phyloP scores from a whole-genome alignment of 1,140 invertebrate species.

The Drosophila micromelanica region DNA sequence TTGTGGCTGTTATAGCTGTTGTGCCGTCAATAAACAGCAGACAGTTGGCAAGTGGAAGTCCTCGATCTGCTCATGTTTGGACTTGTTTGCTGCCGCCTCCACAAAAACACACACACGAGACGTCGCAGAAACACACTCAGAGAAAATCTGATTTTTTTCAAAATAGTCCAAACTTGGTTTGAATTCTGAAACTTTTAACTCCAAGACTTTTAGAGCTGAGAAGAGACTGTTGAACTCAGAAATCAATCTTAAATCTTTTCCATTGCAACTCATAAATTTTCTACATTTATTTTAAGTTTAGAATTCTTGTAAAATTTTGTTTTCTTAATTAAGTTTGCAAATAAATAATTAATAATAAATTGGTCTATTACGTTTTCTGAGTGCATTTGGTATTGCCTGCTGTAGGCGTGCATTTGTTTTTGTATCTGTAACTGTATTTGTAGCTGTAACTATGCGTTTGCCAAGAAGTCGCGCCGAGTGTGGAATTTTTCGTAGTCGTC shows the following conservation, averaged over 20 bases:
- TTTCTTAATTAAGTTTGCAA: no score
- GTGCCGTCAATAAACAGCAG: conserved; percentile 70
- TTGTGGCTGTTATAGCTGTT: conserved; percentile 21
- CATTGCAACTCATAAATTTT: no score
- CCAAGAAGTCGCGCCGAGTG: conserved; percentile 41
- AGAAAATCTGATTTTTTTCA: neutral
- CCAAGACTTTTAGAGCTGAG: no score
- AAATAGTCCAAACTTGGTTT: no score
- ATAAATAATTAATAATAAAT: no score
- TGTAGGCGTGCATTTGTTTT: neutral
- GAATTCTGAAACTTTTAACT: no score
- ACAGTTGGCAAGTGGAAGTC: conserved; percentile 75
- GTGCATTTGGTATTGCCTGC: neutral
- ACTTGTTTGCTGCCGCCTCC: conserved; percentile 34
- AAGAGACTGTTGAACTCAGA: no score
- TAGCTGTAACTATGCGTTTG: conserved; percentile 26
- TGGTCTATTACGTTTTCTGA: no score
- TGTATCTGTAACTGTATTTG: neutral
- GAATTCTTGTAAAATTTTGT: no score
- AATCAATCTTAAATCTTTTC: no score
- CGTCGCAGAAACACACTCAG: conserved; percentile 19
- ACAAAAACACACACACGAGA: conserved; percentile 16
- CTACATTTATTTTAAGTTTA: no score
- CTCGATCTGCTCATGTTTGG: conserved; percentile 46
- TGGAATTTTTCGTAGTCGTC: conserved; percentile 17